A percentile compares a stretch with the other conserved stretches of the same genome.
These are phyloP conservation scores for Xanthia icteritia DNA, from an alignment of 2,888 invertebrate genomes.

Conservation along the genomic window DNA sequence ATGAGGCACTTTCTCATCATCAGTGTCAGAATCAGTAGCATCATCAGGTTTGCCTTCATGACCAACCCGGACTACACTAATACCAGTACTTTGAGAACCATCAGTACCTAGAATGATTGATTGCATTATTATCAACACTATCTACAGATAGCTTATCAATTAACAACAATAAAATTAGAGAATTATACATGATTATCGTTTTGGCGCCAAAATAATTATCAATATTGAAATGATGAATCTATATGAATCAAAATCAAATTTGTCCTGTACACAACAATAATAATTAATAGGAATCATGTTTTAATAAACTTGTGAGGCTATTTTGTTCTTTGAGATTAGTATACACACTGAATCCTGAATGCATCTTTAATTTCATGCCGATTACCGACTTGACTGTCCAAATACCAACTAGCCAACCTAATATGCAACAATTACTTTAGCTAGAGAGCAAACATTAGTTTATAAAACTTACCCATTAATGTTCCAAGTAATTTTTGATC, in stretches of 20 bases:
- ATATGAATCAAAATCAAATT: not conserved
- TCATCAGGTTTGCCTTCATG: constrained; percentile 89
- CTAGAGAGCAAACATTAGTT: not conserved
- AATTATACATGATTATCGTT: constrained; percentile 10
- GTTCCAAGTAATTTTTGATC: constrained; percentile 95
- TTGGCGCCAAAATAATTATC: constrained; percentile 68
- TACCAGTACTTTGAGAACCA: constrained; percentile 90
- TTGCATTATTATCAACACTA: constrained; percentile 3
- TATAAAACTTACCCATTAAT: constrained; percentile 93
- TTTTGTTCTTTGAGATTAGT: not conserved
- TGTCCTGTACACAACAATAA: not conserved
- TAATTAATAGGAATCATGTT: not conserved
- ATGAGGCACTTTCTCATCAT: constrained; percentile 91
- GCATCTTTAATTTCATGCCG: not conserved
- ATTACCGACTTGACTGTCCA: not conserved
- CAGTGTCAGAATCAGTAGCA: constrained; percentile 90
- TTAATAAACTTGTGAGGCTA: not conserved
- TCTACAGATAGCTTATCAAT: not conserved
- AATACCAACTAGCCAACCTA: not conserved
- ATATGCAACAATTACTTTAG: not conserved
- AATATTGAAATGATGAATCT: not conserved
- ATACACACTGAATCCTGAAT: not conserved
- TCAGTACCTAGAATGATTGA: constrained; percentile 79
- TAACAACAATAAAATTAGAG: constrained; percentile 2
- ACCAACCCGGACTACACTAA: constrained; percentile 91